phyloP scores from a whole-genome alignment of 2,888 invertebrate genomes.

The Pammene aurita region DNA sequence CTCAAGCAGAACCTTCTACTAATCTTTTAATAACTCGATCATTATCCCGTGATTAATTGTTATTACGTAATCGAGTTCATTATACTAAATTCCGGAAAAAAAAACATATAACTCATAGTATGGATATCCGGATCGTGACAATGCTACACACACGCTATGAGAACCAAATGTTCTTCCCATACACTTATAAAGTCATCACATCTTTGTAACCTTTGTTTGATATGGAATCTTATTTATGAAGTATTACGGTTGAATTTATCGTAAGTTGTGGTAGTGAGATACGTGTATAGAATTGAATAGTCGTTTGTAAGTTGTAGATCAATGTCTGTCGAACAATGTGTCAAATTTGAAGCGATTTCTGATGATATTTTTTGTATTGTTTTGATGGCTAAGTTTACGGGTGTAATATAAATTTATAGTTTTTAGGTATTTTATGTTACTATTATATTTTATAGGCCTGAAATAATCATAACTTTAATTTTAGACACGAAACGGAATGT shows the following conservation, averaged over 20 bases:
- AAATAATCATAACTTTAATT: no score
- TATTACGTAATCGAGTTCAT: conserved; percentile 5
- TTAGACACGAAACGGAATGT: no score
- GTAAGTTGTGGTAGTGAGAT: neutral
- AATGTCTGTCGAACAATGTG: conserved; percentile 15
- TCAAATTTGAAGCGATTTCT: neutral
- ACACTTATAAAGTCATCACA: neutral
- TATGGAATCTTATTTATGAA: neutral
- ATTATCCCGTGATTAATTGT: conserved; percentile 1
- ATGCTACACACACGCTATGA: conserved; percentile 16
- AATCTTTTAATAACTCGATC: neutral
- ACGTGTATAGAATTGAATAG: neutral
- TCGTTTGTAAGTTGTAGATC: neutral
- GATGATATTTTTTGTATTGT: neutral
- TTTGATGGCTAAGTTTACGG: neutral
- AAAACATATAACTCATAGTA: conserved; percentile 3
- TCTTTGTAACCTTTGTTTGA: neutral
- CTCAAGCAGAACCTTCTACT: neutral
- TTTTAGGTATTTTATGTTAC: no score
- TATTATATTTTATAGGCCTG: no score
- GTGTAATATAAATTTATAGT: no score
- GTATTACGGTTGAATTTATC: neutral
- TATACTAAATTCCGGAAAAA: conserved; percentile 25
- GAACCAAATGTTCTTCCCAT: neutral
- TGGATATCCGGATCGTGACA: conserved; percentile 28